A percentile compares a stretch with the other conserved stretches of the same genome.
Conservation (phyloP, 2,888 invertebrate genomes). For the Thysanoteuthis rhombus region DNA sequence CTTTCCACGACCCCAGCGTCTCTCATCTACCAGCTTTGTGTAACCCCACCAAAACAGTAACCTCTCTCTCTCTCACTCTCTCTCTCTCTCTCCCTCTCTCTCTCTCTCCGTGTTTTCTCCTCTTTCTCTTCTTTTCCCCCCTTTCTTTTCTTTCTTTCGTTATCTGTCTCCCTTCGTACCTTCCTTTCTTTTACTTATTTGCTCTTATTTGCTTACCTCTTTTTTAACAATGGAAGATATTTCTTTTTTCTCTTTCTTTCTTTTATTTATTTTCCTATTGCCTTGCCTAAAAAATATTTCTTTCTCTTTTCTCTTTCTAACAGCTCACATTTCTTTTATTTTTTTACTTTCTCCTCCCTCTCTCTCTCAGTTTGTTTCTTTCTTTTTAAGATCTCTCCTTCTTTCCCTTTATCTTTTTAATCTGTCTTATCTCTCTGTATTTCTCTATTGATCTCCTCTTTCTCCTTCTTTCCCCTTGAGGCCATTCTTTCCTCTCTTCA, state of each 20-base stretch:
- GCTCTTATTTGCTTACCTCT: neutral
- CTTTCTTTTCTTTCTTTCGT: neutral
- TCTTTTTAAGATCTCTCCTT: neutral
- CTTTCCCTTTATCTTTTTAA: neutral
- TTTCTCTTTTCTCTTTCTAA: slow-evolving; percentile 1
- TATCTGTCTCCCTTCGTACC: neutral
- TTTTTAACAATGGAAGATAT: neutral
- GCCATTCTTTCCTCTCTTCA: neutral
- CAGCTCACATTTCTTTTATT: neutral
- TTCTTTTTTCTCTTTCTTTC: too few relatives aligned
- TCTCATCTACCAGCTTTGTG: too few relatives aligned
- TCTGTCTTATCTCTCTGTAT: neutral
- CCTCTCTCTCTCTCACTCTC: too few relatives aligned
- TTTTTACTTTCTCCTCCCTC: neutral
- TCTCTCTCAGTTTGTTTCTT: neutral
- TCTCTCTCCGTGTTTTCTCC: neutral
- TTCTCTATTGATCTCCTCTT: neutral
- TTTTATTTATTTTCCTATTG: too few relatives aligned
- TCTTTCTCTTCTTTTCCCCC: neutral
- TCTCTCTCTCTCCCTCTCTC: too few relatives aligned
- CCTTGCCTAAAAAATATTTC: too few relatives aligned
- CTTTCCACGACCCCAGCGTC: too few relatives aligned
- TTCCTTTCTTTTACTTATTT: neutral
- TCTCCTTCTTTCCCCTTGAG: neutral
- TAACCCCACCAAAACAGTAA: too few relatives aligned